Evolutionary conservation across 1,140 invertebrate genomes (phyloP).

Genomic region (Zaprionus inermis): DNA sequence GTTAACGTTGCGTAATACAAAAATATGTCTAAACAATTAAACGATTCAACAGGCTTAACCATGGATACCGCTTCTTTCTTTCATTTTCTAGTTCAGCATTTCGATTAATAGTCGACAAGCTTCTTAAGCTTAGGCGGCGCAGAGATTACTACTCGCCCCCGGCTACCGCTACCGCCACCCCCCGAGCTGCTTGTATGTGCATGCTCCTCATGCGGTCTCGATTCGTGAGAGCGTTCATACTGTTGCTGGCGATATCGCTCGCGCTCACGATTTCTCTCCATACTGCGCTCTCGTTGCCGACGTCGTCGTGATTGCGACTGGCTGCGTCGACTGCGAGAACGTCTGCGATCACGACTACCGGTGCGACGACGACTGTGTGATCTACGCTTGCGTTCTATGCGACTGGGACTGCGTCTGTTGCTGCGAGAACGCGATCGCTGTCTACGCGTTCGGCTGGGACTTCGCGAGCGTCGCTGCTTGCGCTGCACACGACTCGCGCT

Average conservation of each 20-base stretch:
- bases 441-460: constrained; percentile 55
- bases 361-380: constrained; percentile 61
- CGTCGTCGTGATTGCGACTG: constrained; percentile 56
- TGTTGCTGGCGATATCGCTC: constrained; percentile 64
- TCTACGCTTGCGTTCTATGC: constrained; percentile 51
- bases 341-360: constrained; percentile 60
- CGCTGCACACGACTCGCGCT: constrained; percentile 54
- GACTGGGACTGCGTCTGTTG: constrained; percentile 47
- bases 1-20: constrained; percentile 50
- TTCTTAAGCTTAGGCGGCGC: constrained; percentile 82
- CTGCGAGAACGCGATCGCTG: constrained; percentile 57
- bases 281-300: constrained; percentile 58
- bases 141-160: constrained; percentile 75
- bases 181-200: constrained; percentile 37
- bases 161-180: constrained; percentile 38
- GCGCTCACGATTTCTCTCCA: constrained; percentile 57
- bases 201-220: constrained; percentile 50
- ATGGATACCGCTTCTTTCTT: constrained; percentile 1
- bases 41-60: constrained; percentile 34
- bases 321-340: constrained; percentile 56
- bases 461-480: constrained; percentile 54
- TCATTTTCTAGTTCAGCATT: constrained; percentile 5
- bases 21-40: constrained; percentile 59
- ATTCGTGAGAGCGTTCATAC: constrained; percentile 42
- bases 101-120: constrained; percentile 76